Percentiles rank a stretch among this genome's conserved stretches.
Conservation (phyloP, 2,888 invertebrate species). For the Cheilosia grossa region DNA sequence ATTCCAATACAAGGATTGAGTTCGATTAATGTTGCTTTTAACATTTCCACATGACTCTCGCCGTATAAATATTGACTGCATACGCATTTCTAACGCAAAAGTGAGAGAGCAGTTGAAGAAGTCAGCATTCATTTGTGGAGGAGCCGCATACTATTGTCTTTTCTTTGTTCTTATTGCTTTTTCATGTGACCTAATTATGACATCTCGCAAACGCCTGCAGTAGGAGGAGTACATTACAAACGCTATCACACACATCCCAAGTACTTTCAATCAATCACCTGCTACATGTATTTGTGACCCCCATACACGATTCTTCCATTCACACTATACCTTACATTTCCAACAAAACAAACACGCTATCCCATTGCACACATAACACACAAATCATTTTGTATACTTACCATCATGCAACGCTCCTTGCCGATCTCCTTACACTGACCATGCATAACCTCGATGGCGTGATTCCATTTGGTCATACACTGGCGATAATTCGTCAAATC, state of each 20-base stretch:
- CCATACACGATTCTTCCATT: background rate
- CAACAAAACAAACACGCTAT: background rate
- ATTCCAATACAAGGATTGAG: too few relatives aligned
- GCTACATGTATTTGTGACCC: background rate
- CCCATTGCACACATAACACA: background rate
- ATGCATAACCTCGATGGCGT: slow-evolving; percentile 97
- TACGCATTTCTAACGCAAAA: background rate
- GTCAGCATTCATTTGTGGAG: too few relatives aligned
- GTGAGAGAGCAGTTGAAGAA: background rate
- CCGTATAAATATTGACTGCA: too few relatives aligned
- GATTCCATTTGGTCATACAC: slow-evolving; percentile 98
- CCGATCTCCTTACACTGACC: slow-evolving; percentile 94
- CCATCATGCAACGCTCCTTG: slow-evolving; percentile 90
- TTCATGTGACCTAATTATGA: too few relatives aligned
- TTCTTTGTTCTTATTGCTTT: too few relatives aligned
- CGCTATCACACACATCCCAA: too few relatives aligned
- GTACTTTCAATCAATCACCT: background rate
- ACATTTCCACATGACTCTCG: too few relatives aligned
- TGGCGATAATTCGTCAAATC: slow-evolving; percentile 96
- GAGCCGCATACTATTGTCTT: too few relatives aligned
- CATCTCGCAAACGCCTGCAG: too few relatives aligned
- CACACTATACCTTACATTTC: background rate
- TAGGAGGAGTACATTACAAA: too few relatives aligned
- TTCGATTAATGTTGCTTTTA: too few relatives aligned
- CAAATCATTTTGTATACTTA: slow-evolving; percentile 78